Base-by-base conservation (phyloP, 2,888 invertebrate species). In the Lasioglossum marginatum region DNA sequence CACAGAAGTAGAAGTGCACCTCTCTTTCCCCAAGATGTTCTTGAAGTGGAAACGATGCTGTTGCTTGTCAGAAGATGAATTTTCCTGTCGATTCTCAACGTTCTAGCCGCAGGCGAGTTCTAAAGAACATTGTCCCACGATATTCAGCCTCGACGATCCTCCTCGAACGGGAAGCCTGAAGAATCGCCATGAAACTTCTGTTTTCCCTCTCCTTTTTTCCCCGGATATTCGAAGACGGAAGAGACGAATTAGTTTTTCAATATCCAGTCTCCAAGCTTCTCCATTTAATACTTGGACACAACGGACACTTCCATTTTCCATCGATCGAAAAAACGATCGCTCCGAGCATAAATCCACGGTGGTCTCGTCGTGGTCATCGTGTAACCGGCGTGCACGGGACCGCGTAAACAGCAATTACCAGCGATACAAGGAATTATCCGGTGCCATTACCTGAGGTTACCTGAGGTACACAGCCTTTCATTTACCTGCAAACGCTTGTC, bases 401-500 rank as follows among this genome's bases (percentile, higher is more conserved):
- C 68, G 34, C 77, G 60, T 77, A 80, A 80, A 87, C 80, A 34
- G 82, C 77, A 86, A 87, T 87, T 87, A 87, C 52, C 45, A 43
- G 27, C 70, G 77, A 80, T 86, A 82, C 77, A 75, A 63, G 77
- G 73, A 86, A 87, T 87, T 86, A 82, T 74, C 72, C 74, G 16
- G 1, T 37, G 40, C 27, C 75, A 76, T 80, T 86, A 85, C 19
- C 73, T 16, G 68, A 43, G 16, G 34, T 68, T 68, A 45, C 43
- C 37, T 12, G 57, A 45, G 8, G 45, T 75, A 16, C 34, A 45
- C 60, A 45, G 71, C 74, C 76, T 81, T 73, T 71, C 77, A 45
- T 81, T 86, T 81, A 52, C 85, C 57, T 52, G 75, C 14, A 68
- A 79, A 80, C 81, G 19, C 70, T 77, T 72, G 34, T 34, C 23